phyloP scores from a whole-genome alignment of 2,888 invertebrate genomes.

The Spialia ferax region DNA sequence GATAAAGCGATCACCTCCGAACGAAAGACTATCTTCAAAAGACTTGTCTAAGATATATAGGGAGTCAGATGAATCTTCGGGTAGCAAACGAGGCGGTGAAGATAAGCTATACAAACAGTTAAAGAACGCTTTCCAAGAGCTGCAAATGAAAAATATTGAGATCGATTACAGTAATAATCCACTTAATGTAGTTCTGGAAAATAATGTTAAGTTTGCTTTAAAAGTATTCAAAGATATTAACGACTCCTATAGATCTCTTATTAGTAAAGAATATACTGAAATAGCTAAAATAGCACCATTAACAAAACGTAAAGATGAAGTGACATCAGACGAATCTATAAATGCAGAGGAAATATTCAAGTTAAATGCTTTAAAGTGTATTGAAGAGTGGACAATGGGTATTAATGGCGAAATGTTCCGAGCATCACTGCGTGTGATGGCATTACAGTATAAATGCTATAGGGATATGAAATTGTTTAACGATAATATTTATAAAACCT shows the following conservation, averaged over 20 bases:
- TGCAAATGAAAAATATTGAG: slow-evolving; percentile 68
- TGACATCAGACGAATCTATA: slow-evolving; percentile 58
- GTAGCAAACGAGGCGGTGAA: slow-evolving; percentile 68
- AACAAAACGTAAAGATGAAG: slow-evolving; percentile 69
- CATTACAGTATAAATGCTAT: slow-evolving; percentile 70
- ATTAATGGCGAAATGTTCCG: slow-evolving; percentile 86
- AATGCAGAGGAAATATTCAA: slow-evolving; percentile 70
- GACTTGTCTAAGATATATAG: slow-evolving; percentile 70
- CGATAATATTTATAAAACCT: slow-evolving; percentile 72
- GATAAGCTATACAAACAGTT: slow-evolving; percentile 73
- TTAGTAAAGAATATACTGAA: slow-evolving; percentile 72
- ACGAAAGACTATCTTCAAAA: slow-evolving; percentile 68
- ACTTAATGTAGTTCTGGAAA: slow-evolving; percentile 73
- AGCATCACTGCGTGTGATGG: slow-evolving; percentile 71
- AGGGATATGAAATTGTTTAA: slow-evolving; percentile 77
- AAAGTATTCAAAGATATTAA: slow-evolving; percentile 70
- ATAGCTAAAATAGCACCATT: slow-evolving; percentile 64
- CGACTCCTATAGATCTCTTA: slow-evolving; percentile 64
- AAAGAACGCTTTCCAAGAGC: slow-evolving; percentile 67
- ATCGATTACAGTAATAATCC: slow-evolving; percentile 78
- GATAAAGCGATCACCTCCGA: slow-evolving; percentile 70
- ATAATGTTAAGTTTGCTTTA: slow-evolving; percentile 71
- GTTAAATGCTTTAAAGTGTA: slow-evolving; percentile 70
- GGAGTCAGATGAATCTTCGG: slow-evolving; percentile 67
- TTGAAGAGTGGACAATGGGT: slow-evolving; percentile 87